Evolutionary conservation across 2,113 vertebrate genomes (phyloP), one percentile per base, ranked within the genome.

Genomic region (Pampusana beccarii): DNA sequence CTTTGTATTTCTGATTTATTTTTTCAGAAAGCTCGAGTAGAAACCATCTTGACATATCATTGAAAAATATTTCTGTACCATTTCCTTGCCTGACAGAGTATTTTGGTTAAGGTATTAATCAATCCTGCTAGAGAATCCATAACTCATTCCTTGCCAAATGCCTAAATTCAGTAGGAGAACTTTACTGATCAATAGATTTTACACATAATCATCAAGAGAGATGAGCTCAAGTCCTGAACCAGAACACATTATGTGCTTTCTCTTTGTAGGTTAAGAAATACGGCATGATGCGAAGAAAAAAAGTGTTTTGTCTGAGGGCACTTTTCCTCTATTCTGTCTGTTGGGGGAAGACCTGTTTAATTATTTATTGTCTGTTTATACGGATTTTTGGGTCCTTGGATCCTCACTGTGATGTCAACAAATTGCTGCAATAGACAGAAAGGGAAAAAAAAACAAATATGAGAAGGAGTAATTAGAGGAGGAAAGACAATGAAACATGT

Each of bases 401-500:
- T 82, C 25, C 34, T 62, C 51, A 64, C 8, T 67, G 38, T 34
- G 67, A 36, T 92, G 56, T 64, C 91, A 88, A 94, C 89, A 24
- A 61, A 36, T 72, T 95, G 51, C 62, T 80, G 33, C 66, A 87
- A 85, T 57, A 80, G 8, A 70, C 34, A 51, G 34, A 75, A 94
- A 74, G 9, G 23, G n/a, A 25, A 73, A 61, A 92, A 89, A 11
- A 86, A 93, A n/a, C 67, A 23, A 73, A 83, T 60, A 64, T 13
- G 26, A 90, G 26, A 69, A 80, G 19, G 53, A 84, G 40, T 60
- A 93, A 86, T 78, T 92, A 93, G 54, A 67, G 25, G 34, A 90
- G 10, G 62, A 89, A 93, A 91, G 64, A 94, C 61, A 96, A 75
- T 93, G 54, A 75, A 90, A 87, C 44, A 51, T 42, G 31, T 84